Base-by-base conservation (phyloP, 2,888 invertebrate genomes). In the Drosophila longiperda region DNA sequence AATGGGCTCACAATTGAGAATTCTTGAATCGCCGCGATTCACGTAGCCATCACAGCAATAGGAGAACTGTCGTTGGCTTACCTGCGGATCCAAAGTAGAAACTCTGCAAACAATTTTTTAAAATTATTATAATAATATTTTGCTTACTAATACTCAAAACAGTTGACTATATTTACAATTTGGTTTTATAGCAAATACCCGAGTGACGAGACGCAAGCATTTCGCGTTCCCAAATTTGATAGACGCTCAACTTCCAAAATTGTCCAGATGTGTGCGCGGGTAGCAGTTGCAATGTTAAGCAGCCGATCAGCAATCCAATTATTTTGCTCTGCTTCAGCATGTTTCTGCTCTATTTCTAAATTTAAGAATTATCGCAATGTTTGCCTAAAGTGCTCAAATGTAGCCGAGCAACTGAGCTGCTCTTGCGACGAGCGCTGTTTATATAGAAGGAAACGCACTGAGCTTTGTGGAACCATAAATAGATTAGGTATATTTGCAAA, bases 41-140 rank as follows among this genome's bases (percentile, higher is more conserved):
- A 93, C 92, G 92, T 95, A 97, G 34, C 96, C 97, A 0, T 94
- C 93, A 88, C 97, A 97, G 91, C 97, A 97, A 38, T 95, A 94
- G 57, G 95, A 94, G 78, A 96, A 94, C 63, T 94, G 94, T 78
- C 95, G 96, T 73, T 95, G 93, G 26, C 88, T 82, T 7, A 89
- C 38, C 11, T 85, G 79, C 0, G 92, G 91, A 76, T 91, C 78
- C 36, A 45, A 64, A 1, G 85, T 87, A 26, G 83, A 58, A 33
- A 72, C 82, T 7, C 91, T 91, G 65, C 1, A 58, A 74, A 49
- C 0, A 12, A 49, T 15, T 53, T 53, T 36, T 11, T 2, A 48
- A 36, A 54, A 73, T 33, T n/a, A 42, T 9, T 1, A 29, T 29
- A 7, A 50, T 26, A 17, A 49, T 11, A 52, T 23, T 58, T 58